phyloP scores from a whole-genome alignment of 2,113 vertebrate genomes.

The Cyrtonyx montezumae region DNA sequence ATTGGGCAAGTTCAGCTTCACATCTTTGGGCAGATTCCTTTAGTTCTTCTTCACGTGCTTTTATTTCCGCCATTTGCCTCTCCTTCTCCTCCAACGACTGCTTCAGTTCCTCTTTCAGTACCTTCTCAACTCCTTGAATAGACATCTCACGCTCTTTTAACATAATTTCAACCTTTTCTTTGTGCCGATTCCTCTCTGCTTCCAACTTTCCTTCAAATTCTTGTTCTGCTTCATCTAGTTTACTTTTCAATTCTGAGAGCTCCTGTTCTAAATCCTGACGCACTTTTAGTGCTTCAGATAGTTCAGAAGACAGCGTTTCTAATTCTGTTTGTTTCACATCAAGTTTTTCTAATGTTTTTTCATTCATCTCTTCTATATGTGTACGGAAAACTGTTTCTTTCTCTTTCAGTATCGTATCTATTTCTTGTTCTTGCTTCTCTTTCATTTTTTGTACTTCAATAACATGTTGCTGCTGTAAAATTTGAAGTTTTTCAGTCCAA shows the following conservation, averaged over 20 bases:
- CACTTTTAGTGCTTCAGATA: conserved; percentile 81
- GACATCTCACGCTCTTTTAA: conserved; percentile 81
- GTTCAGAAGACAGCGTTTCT: conserved; percentile 86
- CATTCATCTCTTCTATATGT: conserved; percentile 93
- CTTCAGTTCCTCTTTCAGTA: conserved; percentile 83
- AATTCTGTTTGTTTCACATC: conserved; percentile 91
- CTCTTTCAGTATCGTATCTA: conserved; percentile 82
- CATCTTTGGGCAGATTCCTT: conserved; percentile 76
- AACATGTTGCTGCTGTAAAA: conserved; percentile 77
- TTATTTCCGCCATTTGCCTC: conserved; percentile 76
- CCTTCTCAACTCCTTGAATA: conserved; percentile 80
- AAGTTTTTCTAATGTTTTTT: conserved; percentile 89
- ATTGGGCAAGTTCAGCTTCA: conserved; percentile 68
- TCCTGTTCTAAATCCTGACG: conserved; percentile 83
- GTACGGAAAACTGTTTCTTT: conserved; percentile 86
- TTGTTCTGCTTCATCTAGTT: conserved; percentile 63
- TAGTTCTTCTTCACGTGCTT: conserved; percentile 71
- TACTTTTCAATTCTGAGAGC: conserved; percentile 70
- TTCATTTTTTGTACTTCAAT: conserved; percentile 79
- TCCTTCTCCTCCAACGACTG: conserved; percentile 85
- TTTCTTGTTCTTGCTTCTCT: conserved; percentile 79
- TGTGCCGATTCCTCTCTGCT: conserved; percentile 79
- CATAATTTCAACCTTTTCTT: conserved; percentile 76
- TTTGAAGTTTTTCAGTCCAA: conserved; percentile 75
- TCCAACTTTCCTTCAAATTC: conserved; percentile 80